phyloP scores from a whole-genome alignment of 2,113 vertebrate species.

The Microcebus murinus region DNA sequence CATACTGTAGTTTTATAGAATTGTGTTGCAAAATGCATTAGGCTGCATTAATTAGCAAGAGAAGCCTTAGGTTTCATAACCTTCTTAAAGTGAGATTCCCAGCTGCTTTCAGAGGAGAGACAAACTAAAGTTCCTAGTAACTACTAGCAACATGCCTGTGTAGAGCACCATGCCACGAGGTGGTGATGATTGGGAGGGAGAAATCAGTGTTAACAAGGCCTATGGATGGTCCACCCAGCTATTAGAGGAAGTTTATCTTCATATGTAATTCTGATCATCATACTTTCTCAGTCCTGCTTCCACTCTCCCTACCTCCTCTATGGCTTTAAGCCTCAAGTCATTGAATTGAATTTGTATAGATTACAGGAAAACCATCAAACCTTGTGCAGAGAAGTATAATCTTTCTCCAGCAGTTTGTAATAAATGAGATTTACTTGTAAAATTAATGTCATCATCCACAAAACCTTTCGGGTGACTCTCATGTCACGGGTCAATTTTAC shows the following conservation, averaged over 20 bases:
- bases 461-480: not conserved
- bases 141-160: not conserved
- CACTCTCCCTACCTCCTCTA: fast-evolving
- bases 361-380: not conserved
- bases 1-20: not conserved
- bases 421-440: not conserved
- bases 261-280: not conserved
- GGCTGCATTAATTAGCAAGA: not conserved
- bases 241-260: not conserved
- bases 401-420: not conserved
- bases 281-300: not conserved
- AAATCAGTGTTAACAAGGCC: not conserved
- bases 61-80: not conserved
- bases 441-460: not conserved
- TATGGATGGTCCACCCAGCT: not conserved
- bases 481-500: not conserved
- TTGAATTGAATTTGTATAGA: not conserved
- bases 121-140: not conserved
- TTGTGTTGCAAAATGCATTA: not conserved
- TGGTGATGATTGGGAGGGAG: fast-evolving
- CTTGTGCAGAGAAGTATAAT: fast-evolving
- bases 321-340: not conserved
- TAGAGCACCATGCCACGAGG: not conserved
- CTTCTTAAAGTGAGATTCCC: not conserved
- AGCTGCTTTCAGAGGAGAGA: not conserved